These are phyloP conservation scores for Clarias batrachus DNA, from an alignment of 2,113 vertebrate genomes.

Conservation along the genomic window DNA sequence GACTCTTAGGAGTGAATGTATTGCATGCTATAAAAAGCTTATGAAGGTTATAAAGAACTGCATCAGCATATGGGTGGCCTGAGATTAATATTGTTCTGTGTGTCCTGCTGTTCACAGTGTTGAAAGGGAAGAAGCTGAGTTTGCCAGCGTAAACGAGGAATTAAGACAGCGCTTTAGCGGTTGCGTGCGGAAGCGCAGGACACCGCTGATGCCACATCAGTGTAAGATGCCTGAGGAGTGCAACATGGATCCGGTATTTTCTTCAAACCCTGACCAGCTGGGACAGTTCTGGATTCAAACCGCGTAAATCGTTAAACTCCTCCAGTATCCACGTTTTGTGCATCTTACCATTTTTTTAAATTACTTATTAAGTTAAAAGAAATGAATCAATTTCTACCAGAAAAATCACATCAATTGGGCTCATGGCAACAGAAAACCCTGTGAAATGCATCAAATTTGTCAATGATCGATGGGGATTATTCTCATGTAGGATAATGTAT, in stretches of 20 bases:
- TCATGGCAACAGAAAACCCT: conserved; percentile 51
- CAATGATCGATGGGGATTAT: conserved; percentile 61
- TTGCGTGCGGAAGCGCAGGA: conserved; percentile 74
- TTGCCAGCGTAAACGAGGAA: conserved; percentile 91
- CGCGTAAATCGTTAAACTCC: conserved; percentile 59
- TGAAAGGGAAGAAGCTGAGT: conserved; percentile 99
- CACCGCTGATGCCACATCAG: conserved; percentile 76
- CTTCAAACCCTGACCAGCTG: conserved; percentile 60
- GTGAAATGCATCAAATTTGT: conserved; percentile 61
- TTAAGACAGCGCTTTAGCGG: conserved; percentile 79
- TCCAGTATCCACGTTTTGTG: conserved; percentile 82
- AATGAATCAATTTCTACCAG: conserved; percentile 81
- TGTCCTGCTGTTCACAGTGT: conserved; percentile 74
- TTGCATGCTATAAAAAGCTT: neutral
- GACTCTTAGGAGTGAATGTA: neutral
- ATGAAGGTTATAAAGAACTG: neutral
- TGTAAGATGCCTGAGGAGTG: conserved; percentile 88
- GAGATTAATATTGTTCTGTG: neutral
- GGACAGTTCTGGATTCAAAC: conserved; percentile 71
- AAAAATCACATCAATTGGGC: conserved; percentile 71
- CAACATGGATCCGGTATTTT: conserved; percentile 75
- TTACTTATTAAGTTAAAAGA: conserved; percentile 88
- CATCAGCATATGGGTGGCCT: neutral
- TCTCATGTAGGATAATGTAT: conserved; percentile 62
- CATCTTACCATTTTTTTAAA: conserved; percentile 91